A percentile compares a stretch with the other conserved stretches of the same genome.
Evolutionary conservation across 1,140 invertebrate genomes (phyloP).

Genomic region (Panagrolaimus sp.): DNA sequence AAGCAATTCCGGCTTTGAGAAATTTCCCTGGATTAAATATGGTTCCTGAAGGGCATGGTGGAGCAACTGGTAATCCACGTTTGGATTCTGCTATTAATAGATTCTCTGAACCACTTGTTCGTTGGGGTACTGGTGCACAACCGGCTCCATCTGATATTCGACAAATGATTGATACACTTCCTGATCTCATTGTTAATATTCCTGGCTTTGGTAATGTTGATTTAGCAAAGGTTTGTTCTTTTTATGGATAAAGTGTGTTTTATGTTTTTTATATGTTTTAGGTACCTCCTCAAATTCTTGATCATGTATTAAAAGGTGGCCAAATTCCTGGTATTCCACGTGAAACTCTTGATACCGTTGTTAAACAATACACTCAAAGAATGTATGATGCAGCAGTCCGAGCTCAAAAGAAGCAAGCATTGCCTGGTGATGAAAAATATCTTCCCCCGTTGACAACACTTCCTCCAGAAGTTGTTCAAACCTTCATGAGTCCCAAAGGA

Average conservation of each 20-base stretch:
- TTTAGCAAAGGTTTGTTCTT: conserved; percentile 40
- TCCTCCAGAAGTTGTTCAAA: conserved; percentile 36
- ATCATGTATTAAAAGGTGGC: conserved; percentile 55
- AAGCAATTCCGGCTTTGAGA: conserved; percentile 36
- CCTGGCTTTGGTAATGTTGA: conserved; percentile 55
- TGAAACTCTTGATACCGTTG: conserved; percentile 51
- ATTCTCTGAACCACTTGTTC: conserved; percentile 48
- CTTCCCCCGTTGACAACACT: conserved; percentile 42
- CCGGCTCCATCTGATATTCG: conserved; percentile 40
- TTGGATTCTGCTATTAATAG: conserved; percentile 34
- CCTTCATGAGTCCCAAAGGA: conserved; percentile 43
- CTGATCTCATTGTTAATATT: conserved; percentile 54
- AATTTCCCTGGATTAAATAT: conserved; percentile 33
- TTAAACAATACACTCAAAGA: conserved; percentile 51
- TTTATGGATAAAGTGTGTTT: conserved; percentile 5
- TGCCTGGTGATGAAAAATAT: conserved; percentile 37
- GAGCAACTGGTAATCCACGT: conserved; percentile 5
- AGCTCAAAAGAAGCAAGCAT: conserved; percentile 29
- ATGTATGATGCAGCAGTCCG: conserved; percentile 42
- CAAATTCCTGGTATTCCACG: conserved; percentile 53
- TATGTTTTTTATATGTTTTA: conserved; percentile 18
- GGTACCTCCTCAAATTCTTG: conserved; percentile 44
- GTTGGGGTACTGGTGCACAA: conserved; percentile 48
- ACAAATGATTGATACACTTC: conserved; percentile 46
- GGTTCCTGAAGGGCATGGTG: not conserved